Percentiles rank a stretch among this genome's conserved stretches.
phyloP scores from a whole-genome alignment of 2,797 vertebrate genomes.

The Emydoidea blandingii region DNA sequence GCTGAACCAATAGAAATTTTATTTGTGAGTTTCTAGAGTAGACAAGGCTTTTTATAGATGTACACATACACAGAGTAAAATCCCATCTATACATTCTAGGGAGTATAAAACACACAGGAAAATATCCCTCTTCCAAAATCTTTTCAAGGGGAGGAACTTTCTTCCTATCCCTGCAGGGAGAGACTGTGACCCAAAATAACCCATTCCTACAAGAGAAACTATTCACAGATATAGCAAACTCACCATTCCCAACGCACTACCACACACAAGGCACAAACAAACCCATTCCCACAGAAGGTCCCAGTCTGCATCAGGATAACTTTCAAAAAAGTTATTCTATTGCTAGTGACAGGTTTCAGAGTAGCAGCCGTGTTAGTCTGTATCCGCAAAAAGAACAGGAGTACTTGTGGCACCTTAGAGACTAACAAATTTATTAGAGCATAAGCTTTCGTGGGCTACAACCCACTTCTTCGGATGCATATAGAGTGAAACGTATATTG shows the following conservation, averaged over 20 bases:
- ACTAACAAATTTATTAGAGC: no score
- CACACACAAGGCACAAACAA: background rate
- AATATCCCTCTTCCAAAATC: background rate
- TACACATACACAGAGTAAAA: background rate
- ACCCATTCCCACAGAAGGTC: background rate
- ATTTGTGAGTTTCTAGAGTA: background rate
- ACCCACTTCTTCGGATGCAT: no score
- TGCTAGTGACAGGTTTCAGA: no score
- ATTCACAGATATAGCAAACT: background rate
- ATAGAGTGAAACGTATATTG: no score
- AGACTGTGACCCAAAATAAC: background rate
- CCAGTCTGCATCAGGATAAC: background rate
- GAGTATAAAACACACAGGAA: background rate
- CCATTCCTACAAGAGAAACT: background rate
- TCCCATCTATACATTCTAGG: background rate
- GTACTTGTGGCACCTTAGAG: no score
- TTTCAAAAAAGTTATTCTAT: background rate
- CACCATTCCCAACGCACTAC: background rate
- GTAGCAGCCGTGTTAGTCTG: no score
- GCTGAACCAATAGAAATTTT: background rate
- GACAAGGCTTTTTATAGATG: background rate
- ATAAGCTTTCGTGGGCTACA: no score
- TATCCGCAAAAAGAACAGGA: no score
- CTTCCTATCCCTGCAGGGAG: background rate
- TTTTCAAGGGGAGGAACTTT: background rate